A percentile compares a stretch with the other conserved stretches of the same genome.
These are phyloP conservation scores for Brassicogethes aeneus DNA, from an alignment of 2,888 invertebrate species.

Conservation along the genomic window DNA sequence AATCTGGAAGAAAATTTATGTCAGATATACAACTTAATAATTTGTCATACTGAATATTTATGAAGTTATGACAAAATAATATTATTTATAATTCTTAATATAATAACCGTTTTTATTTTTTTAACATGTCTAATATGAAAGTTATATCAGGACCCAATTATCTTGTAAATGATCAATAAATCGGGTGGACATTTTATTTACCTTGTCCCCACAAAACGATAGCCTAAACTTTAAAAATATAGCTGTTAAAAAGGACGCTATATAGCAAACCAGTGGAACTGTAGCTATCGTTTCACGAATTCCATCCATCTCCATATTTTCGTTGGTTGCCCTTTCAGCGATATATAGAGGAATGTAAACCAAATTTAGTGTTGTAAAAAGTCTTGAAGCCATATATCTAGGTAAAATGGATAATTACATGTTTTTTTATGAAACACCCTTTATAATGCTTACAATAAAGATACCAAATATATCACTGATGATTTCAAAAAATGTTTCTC, in stretches of 20 bases:
- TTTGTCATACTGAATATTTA: too few species aligned
- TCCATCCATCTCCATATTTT: constrained; percentile 15
- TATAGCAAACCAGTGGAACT: constrained; percentile 65
- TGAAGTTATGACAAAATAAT: too few species aligned
- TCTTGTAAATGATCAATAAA: too few species aligned
- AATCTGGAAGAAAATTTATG: too few species aligned
- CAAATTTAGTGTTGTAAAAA: constrained; percentile 78
- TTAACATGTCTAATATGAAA: too few species aligned
- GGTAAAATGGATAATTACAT: constrained; percentile 24
- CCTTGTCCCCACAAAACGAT: constrained; percentile 59
- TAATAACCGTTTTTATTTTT: too few species aligned
- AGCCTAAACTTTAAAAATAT: constrained; percentile 61
- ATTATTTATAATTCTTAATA: too few species aligned
- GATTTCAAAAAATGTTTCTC: constrained; percentile 31
- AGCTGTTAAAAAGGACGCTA: constrained; percentile 72
- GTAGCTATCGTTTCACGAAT: constrained; percentile 60
- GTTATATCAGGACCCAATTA: too few species aligned
- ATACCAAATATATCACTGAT: constrained; percentile 33
- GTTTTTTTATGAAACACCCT: constrained; percentile 5
- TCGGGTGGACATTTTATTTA: constrained; percentile 39
- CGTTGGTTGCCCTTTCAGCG: constrained; percentile 47
- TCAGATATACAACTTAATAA: too few species aligned
- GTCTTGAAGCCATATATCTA: constrained; percentile 77
- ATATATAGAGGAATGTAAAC: constrained; percentile 85
- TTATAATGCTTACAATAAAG: constrained; percentile 31